Percentiles rank a stretch among this genome's conserved stretches.
These are phyloP conservation scores for Helicoverpa armigera DNA, from an alignment of 1,140 invertebrate genomes.

Conservation along the genomic window DNA sequence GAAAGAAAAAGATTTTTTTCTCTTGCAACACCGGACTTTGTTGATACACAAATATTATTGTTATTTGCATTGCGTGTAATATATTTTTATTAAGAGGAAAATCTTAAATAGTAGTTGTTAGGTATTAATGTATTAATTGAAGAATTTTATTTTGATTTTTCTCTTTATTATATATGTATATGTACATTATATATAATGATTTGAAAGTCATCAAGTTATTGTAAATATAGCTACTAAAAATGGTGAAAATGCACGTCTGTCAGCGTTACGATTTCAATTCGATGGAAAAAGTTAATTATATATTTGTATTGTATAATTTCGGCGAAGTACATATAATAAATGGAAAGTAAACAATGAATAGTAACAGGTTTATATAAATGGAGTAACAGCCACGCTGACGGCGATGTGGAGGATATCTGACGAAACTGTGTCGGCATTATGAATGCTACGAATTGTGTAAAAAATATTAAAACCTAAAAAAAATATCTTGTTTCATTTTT, in stretches of 20 bases:
- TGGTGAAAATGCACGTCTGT: conserved; percentile 64
- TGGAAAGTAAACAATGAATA: conserved; percentile 65
- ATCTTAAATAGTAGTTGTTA: conserved; percentile 85
- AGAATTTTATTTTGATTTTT: conserved; percentile 85
- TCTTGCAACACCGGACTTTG: conserved; percentile 71
- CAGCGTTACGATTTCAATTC: conserved; percentile 62
- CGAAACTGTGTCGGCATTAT: conserved; percentile 86
- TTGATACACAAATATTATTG: conserved; percentile 77
- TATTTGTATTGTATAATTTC: conserved; percentile 80
- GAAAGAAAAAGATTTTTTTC: conserved; percentile 55
- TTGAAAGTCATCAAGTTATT: conserved; percentile 79
- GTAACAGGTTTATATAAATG: conserved; percentile 67
- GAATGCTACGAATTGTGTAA: conserved; percentile 88
- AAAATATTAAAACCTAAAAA: conserved; percentile 87
- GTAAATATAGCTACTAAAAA: conserved; percentile 83
- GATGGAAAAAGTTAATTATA: conserved; percentile 69
- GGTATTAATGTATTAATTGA: conserved; percentile 85
- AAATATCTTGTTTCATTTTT: conserved; percentile 77
- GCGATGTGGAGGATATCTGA: conserved; percentile 61
- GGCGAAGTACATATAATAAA: conserved; percentile 71
- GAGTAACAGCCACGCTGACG: conserved; percentile 66
- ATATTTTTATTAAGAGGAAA: conserved; percentile 85
- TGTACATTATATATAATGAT: conserved; percentile 83
- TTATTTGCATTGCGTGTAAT: conserved; percentile 82
- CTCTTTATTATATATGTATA: conserved; percentile 82